Base-by-base conservation (phyloP, 2,888 invertebrate genomes). In the Chrysodeixis includens region DNA sequence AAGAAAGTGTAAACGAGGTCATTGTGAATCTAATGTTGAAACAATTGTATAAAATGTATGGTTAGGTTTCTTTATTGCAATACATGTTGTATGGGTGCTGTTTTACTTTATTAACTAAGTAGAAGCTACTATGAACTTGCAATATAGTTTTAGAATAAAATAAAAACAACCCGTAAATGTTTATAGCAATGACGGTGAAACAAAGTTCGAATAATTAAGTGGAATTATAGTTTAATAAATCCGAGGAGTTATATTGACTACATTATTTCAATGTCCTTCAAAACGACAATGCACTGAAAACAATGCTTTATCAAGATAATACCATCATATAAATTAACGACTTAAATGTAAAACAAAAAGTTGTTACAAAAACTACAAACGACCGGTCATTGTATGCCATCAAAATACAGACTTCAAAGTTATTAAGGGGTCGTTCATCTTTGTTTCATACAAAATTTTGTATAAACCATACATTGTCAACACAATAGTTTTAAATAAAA, bases 321-420 rank as follows among this genome's bases (percentile, higher is more conserved):
- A 51, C 53, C 32, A 18, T 30, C 59, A 59, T 51, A 57, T 20
- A 69, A 69, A 22, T 30, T 69, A 62, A 52, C 20, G 49, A 57
- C 20, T 66, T 46, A 7, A 62, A 51, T 18, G 20, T 49, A 8
- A 20, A 20, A 44, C 20, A 49, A 49, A 58, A 32, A 57, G 32
- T 4, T 58, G 16, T 6, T 44, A 62, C 53, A 56, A 18, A 51
- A 35, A 26, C 46, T 52, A 18, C 14, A 51, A 62, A 73, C 8
- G 46, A 58, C 35, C 54, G 57, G 58, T 70, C 51, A 66, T 74
- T 74, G 66, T 63, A 10, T 57, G 44, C 44, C 32, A 72, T 57
- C 18, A 49, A 10, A 30, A 12, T n/a, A 20, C 8, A 14, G 18
- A 60, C 40, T 9, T 52, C 26, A 8, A 30, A 55, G 52, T 59